phyloP scores from a whole-genome alignment of 2,113 vertebrate species.

The Pimephales promelas region DNA sequence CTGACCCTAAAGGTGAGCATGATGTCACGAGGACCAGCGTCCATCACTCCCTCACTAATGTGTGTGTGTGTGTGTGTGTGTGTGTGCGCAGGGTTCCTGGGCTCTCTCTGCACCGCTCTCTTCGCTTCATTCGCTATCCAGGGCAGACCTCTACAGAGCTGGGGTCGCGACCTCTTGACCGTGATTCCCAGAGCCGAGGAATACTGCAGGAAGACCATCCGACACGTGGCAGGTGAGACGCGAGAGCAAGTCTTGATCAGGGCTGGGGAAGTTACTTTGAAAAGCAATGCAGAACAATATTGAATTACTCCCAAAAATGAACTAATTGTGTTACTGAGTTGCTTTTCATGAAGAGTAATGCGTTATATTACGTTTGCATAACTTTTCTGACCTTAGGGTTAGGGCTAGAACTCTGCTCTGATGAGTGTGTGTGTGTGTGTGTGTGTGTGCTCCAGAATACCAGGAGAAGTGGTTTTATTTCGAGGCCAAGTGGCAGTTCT shows the following conservation, averaged over 20 bases:
- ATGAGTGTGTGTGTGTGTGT: too few species aligned
- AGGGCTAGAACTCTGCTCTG: too few species aligned
- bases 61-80: background rate
- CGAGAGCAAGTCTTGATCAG: too few species aligned
- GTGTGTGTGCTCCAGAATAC: too few species aligned
- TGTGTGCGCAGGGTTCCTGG: slow-evolving; percentile 84
- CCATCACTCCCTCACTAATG: background rate
- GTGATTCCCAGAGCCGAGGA: slow-evolving; percentile 87
- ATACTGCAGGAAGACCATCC: slow-evolving; percentile 93
- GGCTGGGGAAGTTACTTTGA: too few species aligned
- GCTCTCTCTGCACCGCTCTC: slow-evolving; percentile 88
- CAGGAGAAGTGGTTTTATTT: slow-evolving; percentile 99
- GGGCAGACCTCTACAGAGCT: slow-evolving; percentile 84
- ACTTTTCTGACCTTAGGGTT: too few species aligned
- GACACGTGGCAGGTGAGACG: slow-evolving; percentile 89
- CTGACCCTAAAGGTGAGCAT: too few species aligned
- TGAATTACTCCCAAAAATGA: too few species aligned
- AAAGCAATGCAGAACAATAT: too few species aligned
- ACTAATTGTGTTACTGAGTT: too few species aligned
- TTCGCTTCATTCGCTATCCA: slow-evolving; percentile 91
- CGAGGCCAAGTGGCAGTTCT: slow-evolving; percentile 97
- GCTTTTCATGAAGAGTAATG: too few species aligned
- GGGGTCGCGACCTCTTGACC: slow-evolving; percentile 92
- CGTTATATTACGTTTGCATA: too few species aligned
- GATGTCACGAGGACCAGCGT: background rate